Conservation (phyloP, 2,888 invertebrate genomes). For the Lasioglossum villosulum region DNA sequence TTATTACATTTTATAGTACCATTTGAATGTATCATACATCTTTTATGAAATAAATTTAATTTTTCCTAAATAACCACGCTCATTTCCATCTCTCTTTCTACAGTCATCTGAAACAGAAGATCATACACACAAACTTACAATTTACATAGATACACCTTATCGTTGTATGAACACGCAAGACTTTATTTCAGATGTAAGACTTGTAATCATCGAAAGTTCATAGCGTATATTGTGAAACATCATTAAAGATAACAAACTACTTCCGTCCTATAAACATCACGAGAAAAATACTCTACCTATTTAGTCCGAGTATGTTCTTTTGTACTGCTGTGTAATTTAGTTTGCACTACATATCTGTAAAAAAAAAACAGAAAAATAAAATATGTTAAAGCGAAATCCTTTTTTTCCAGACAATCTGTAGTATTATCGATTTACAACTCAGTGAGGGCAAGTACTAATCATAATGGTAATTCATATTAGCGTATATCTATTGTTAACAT, state of each 20-base stretch:
- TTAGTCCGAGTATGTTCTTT: background rate
- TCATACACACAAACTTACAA: conserved; percentile 17
- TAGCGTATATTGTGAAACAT: conserved; percentile 70
- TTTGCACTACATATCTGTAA: background rate
- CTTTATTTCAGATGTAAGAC: conserved; percentile 30
- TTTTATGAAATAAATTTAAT: conserved; percentile 24
- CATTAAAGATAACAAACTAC: conserved; percentile 49
- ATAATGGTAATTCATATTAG: conserved; percentile 76
- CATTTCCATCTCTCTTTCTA: background rate
- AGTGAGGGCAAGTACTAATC: conserved; percentile 81
- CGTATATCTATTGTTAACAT: conserved; percentile 75
- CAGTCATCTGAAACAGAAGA: conserved; percentile 19
- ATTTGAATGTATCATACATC: conserved; percentile 9
- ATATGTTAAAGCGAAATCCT: background rate
- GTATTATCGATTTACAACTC: conserved; percentile 55
- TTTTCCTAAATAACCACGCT: background rate
- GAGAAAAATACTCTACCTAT: conserved; percentile 22
- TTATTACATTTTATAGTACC: conserved; percentile 8
- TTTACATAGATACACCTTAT: background rate
- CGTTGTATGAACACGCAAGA: background rate
- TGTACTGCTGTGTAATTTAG: background rate
- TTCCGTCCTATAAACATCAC: background rate
- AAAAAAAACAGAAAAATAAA: conserved; percentile 7
- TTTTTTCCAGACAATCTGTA: background rate
- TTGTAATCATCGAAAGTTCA: conserved; percentile 58